phyloP scores from a whole-genome alignment of 37 sponge, comb jelly and placozoan genomes.

The Geodia barretti region DNA sequence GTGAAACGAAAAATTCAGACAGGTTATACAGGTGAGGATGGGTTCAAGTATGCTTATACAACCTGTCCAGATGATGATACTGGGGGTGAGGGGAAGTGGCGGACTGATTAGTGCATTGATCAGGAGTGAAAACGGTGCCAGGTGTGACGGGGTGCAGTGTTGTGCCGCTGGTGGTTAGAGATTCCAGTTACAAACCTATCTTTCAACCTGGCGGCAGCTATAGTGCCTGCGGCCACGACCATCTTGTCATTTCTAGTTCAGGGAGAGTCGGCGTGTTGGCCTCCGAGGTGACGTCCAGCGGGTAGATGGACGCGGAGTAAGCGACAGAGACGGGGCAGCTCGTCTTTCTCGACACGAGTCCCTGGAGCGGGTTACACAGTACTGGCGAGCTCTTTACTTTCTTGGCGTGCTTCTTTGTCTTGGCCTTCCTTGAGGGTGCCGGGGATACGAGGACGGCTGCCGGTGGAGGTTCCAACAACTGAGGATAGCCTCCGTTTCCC shows the following conservation, averaged over 20 bases:
- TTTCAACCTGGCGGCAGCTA: constrained; percentile 2
- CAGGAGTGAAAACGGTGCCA: too few species aligned
- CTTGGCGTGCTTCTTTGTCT: background rate
- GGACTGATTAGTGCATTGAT: too few species aligned
- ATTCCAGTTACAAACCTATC: background rate
- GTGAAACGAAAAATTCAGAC: too few species aligned
- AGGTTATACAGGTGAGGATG: too few species aligned
- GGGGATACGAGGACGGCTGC: background rate
- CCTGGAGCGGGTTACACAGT: constrained; percentile 32
- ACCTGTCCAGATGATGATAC: too few species aligned
- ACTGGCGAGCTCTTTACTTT: constrained; percentile 20
- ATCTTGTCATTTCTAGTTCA: constrained; percentile 24
- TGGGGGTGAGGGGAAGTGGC: too few species aligned
- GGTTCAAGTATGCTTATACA: too few species aligned
- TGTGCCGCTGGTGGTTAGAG: background rate
- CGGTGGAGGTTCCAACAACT: background rate
- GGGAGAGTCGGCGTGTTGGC: constrained; percentile 9
- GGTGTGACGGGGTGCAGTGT: too few species aligned
- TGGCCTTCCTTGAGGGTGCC: background rate
- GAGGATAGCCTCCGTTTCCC: background rate
- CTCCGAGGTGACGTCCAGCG: background rate
- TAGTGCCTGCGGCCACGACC: constrained; percentile 64
- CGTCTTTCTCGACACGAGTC: constrained; percentile 1
- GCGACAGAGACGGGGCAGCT: background rate
- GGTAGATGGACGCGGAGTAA: background rate